Evolutionary conservation across 2,888 invertebrate genomes (phyloP).

Genomic region (Amiota communis): DNA sequence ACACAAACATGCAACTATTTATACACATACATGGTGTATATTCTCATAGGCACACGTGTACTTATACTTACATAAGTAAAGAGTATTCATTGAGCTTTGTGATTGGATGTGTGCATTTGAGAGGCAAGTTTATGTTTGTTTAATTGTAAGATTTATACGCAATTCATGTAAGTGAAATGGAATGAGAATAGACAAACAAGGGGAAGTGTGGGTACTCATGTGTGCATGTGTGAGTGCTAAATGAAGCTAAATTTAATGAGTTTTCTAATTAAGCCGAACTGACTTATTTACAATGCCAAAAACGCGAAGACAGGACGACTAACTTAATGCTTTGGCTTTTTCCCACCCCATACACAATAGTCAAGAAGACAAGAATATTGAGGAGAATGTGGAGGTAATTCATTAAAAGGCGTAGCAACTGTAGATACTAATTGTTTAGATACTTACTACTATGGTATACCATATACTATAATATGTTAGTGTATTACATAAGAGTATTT

Average conservation of each 20-base stretch:
- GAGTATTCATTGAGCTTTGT: neutral
- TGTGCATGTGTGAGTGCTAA: neutral
- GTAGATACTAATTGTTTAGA: no score
- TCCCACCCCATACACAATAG: neutral
- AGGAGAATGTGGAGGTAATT: neutral
- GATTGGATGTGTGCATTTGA: neutral
- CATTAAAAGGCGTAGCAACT: neutral
- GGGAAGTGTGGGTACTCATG: neutral
- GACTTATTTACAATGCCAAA: slow-evolving; percentile 14
- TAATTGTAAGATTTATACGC: slow-evolving; percentile 29
- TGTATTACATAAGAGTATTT: neutral
- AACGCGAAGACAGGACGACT: no score
- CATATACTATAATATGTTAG: neutral
- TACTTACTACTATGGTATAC: neutral
- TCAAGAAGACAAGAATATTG: neutral
- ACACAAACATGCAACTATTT: slow-evolving; percentile 1
- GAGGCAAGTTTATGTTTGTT: slow-evolving; percentile 25
- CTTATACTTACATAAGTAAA: neutral
- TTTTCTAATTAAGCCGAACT: slow-evolving; percentile 28
- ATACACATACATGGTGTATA: neutral
- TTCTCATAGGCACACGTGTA: neutral
- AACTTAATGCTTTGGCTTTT: no score
- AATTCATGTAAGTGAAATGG: neutral
- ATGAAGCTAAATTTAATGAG: slow-evolving; percentile 23
- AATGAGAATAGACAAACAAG: neutral